These are phyloP conservation scores for Lasioglossum villosulum DNA, from an alignment of 2,888 invertebrate species.

Conservation along the genomic window DNA sequence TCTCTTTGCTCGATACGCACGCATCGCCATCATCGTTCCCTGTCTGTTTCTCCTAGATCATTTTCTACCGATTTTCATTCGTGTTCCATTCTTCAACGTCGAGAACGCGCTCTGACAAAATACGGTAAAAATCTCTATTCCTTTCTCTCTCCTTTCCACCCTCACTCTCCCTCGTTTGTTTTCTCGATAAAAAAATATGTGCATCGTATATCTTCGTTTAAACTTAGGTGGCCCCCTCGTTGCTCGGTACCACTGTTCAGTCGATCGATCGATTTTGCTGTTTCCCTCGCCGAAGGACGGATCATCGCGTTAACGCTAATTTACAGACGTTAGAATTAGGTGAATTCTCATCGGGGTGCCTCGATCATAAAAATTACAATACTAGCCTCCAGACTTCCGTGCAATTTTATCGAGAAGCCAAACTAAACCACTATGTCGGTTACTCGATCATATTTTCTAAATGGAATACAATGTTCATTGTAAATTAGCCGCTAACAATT, in stretches of 20 bases:
- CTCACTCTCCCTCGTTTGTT: not conserved
- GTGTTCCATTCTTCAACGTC: not conserved
- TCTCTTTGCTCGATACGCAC: conserved; percentile 5
- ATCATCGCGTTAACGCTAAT: conserved; percentile 34
- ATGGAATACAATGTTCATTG: too few species aligned
- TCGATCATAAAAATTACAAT: not conserved
- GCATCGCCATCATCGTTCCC: not conserved
- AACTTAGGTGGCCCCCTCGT: conserved; percentile 60
- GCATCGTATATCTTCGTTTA: conserved; percentile 66
- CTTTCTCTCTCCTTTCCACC: not conserved
- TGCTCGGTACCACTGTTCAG: conserved; percentile 64
- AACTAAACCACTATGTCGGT: not conserved
- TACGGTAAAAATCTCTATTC: conserved; percentile 40
- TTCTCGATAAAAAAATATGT: conserved; percentile 73
- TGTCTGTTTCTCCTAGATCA: not conserved
- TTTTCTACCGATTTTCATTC: conserved; percentile 1
- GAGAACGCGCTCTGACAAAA: conserved; percentile 31
- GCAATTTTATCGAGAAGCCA: not conserved
- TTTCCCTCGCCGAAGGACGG: conserved; percentile 56
- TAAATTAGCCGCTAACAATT: not conserved
- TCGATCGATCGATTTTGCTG: conserved; percentile 24
- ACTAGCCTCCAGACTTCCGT: not conserved
- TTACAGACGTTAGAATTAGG: not conserved
- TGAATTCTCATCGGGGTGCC: not conserved
- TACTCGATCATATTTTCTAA: too few species aligned